Evolutionary conservation across 2,888 invertebrate species (phyloP), one percentile per base, ranked within the genome.

Genomic region (Sinelater perroti): DNA sequence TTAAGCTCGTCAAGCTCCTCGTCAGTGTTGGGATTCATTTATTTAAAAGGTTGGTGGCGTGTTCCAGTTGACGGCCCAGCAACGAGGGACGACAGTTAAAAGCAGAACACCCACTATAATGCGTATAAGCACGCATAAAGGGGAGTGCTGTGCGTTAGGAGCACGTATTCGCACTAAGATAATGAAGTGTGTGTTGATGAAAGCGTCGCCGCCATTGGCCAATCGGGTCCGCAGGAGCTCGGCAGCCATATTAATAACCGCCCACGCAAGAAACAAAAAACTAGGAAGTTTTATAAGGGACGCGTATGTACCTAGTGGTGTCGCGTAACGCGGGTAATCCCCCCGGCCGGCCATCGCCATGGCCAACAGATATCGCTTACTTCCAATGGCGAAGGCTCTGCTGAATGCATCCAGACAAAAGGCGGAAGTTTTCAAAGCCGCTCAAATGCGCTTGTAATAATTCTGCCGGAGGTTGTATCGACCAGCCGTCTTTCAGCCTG

Each of bases 181-280:
- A 56, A 63, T 66, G 46, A 66, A 67, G 66, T 64, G 62, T 66
- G 62, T 59, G 57, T 62, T 63, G 64, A 67, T 62, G 66, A 68
- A 67, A 67, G 68, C 67, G 66, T 65, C 58, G 56, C 61, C 58
- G 56, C 59, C 53, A 64, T 63, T 67, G 62, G 65, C 70, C 68
- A 70, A 70, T 70, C 61, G 62, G 64, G 62, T 67, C 59, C 31
- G 64, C 62, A 49, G 52, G 62, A 67, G 49, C 52, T 46, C 47
- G 67, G 64, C 66, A 65, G 69, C 69, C 68, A 69, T 69, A 62
- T 68, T 69, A 66, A 67, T 64, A 69, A 63, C 67, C 68, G 68
- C 69, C 69, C 64, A 66, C 65, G 60, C 59, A 62, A 67, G 66
- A 64, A 67, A 67, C 64, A 67, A 68, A 66, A 67, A 40, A 62